Conservation (phyloP, 2,797 vertebrate genomes). For the Silurus aristotelis region DNA sequence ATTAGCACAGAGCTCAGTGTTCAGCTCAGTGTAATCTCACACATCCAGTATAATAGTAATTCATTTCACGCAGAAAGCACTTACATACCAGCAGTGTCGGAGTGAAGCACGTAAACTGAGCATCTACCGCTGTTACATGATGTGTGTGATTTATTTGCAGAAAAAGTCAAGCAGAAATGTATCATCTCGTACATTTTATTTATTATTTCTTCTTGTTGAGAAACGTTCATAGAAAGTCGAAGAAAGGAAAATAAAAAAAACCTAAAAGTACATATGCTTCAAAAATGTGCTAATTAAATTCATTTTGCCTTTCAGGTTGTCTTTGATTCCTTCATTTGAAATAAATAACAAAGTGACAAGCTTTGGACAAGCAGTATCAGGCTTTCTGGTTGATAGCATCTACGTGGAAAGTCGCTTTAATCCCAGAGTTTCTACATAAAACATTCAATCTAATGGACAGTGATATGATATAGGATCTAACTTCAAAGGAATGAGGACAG, state of each 20-base stretch:
- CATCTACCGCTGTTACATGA: background rate
- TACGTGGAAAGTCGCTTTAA: conserved; percentile 43
- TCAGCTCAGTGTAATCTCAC: conserved; percentile 21
- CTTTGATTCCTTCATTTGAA: background rate
- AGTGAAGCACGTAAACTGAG: background rate
- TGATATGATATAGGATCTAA: conserved; percentile 29
- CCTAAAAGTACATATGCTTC: background rate
- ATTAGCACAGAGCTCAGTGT: conserved; percentile 27
- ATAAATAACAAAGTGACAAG: background rate
- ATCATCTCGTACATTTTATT: conserved; percentile 37
- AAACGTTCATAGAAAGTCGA: conserved; percentile 18
- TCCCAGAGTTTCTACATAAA: conserved; percentile 50
- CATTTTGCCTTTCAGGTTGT: background rate
- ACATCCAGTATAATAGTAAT: conserved; percentile 1
- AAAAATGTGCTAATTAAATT: background rate
- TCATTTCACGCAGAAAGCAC: background rate
- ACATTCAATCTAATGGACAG: conserved; percentile 60
- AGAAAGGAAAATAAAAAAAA: conserved; percentile 2
- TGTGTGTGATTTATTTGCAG: background rate
- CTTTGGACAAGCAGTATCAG: background rate
- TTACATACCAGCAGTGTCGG: background rate
- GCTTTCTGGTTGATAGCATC: conserved; percentile 1
- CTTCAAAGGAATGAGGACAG: conserved; percentile 37
- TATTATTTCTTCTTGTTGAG: conserved; percentile 18
- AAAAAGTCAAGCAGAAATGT: background rate